Conservation (phyloP, 2,888 invertebrate species). For the Epistrophella euchroma region DNA sequence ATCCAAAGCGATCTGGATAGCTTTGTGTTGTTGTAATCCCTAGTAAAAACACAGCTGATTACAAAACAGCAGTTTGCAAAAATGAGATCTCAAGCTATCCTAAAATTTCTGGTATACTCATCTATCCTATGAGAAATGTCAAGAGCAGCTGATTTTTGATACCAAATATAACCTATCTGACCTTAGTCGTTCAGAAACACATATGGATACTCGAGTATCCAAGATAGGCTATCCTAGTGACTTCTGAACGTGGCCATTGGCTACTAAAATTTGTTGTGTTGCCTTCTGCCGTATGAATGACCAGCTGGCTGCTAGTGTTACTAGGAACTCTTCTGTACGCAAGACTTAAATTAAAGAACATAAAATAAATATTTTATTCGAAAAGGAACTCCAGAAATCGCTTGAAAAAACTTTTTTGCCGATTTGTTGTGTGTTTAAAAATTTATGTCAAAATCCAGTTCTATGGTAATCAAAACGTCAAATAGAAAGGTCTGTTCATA, state of each 20-base stretch:
- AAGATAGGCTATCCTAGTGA: slow-evolving; percentile 2
- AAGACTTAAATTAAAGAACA: slow-evolving; percentile 1
- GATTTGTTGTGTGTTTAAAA: slow-evolving; percentile 14
- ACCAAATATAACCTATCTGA: too few species aligned
- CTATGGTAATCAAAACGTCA: not conserved
- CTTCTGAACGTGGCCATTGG: not conserved
- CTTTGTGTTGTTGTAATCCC: too few species aligned
- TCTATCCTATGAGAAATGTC: too few species aligned
- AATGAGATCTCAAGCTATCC: too few species aligned
- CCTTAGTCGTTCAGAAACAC: too few species aligned
- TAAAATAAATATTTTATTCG: not conserved
- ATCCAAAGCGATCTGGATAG: too few species aligned
- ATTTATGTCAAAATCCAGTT: not conserved
- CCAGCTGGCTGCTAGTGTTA: not conserved
- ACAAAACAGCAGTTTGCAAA: too few species aligned
- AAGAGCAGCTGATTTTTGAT: too few species aligned
- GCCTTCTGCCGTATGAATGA: not conserved
- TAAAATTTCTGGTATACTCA: too few species aligned
- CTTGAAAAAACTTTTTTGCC: not conserved
- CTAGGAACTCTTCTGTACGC: not conserved
- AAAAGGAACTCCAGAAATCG: not conserved
- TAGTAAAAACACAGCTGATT: too few species aligned
- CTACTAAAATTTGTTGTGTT: not conserved
- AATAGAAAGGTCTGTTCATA: not conserved
- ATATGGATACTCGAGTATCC: too few species aligned